phyloP scores from a whole-genome alignment of 2,797 vertebrate genomes.

The Rhynchonycteris naso region DNA sequence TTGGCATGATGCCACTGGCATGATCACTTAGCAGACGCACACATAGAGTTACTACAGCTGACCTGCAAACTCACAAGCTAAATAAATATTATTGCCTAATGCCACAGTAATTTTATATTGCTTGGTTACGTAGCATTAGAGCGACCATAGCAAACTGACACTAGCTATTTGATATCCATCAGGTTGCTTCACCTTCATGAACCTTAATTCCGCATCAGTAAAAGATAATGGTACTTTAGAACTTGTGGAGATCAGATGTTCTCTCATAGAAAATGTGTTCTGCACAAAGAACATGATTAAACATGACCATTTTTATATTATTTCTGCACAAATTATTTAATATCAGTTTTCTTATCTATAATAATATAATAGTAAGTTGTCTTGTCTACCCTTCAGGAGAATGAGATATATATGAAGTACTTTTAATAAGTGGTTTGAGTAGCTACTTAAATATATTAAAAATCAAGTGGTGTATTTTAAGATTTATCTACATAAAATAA shows the following conservation, averaged over 20 bases:
- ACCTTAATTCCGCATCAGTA: neutral
- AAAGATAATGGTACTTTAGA: conserved; percentile 3
- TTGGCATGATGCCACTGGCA: neutral
- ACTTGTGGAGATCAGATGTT: neutral
- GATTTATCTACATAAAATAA: neutral
- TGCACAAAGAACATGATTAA: neutral
- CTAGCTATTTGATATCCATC: neutral
- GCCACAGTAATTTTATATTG: neutral
- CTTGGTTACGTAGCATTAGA: neutral
- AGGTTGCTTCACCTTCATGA: neutral
- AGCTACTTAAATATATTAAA: neutral
- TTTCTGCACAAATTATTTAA: conserved; percentile 7
- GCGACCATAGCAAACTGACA: neutral
- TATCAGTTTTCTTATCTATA: conserved; percentile 34
- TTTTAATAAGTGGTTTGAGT: neutral
- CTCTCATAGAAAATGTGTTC: neutral
- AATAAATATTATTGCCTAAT: neutral
- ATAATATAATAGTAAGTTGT: neutral
- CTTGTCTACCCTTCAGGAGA: neutral
- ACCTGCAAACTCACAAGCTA: neutral
- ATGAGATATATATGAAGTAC: neutral
- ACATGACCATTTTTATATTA: conserved; percentile 33
- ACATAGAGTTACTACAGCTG: neutral
- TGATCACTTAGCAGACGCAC: neutral
- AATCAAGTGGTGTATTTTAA: neutral